Base-by-base conservation (phyloP, 2,888 invertebrate species). In the Philaethria dido region DNA sequence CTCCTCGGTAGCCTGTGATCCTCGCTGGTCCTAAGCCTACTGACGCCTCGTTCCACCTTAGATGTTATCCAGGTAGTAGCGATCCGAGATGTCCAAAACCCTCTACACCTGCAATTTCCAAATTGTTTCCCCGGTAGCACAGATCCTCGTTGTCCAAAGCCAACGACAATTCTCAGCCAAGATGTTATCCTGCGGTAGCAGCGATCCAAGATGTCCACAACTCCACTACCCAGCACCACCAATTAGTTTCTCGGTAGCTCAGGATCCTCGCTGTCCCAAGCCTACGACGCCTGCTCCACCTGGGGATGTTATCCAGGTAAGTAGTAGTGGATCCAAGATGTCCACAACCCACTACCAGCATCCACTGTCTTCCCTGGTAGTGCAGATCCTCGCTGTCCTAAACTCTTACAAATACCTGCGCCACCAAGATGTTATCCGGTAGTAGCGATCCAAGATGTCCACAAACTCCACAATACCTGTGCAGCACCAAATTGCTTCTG, bases 241-340 rank as follows among this genome's bases (percentile, higher is more conserved):
- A 0, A 60, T 44, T 0, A 82, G 83, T 52, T 82, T 70, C 71
- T 88, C 4, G 88, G 88, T 22, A 82, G 81, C 5, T 75, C 72
- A 8, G 87, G n/a, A 88, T 72, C 70, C 71, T 1, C 73, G 78
- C 18, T 73, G 72, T 25, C 72, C 75, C 2, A 65, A 63, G 50
- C 74, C 80, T 47, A 71, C 75, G 61, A 73, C 78, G 18, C 66
- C 72, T 8, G 25, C 16, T 8, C 68, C 68, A 25, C 74, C 77
- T 13, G 62, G 54, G 74, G 5, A 68, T 68, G 5, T 9, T 16
- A 70, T 39, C 39, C 39, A 39, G 74, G 74, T 0, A 72, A 75
- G 13, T 74, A n/a, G n/a, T n/a, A n/a, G n/a, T 71, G 0, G 78
- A 74, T 62, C 84, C 85, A n/a, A 84, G 84, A 66, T 82, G 81